These are phyloP conservation scores for Holotrichia oblita DNA, from an alignment of 1,140 invertebrate genomes.

Conservation along the genomic window DNA sequence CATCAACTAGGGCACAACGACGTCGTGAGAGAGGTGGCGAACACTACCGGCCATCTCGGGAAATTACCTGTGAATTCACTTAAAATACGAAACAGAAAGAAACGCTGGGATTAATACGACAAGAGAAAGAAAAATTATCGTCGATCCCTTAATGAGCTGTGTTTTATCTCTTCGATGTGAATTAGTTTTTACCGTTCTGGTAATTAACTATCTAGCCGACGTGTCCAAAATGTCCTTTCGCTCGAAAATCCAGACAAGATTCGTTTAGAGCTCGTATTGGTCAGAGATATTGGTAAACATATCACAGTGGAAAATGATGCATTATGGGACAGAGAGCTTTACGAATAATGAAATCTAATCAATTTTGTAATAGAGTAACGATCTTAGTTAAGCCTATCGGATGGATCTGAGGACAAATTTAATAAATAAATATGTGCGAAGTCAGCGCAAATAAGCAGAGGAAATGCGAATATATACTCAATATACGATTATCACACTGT, in stretches of 20 bases:
- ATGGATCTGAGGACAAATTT: no score
- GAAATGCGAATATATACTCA: no score
- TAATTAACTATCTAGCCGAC: background rate
- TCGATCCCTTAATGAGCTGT: background rate
- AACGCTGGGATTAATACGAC: background rate
- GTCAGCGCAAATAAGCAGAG: no score
- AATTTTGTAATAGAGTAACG: no score
- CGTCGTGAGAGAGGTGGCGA: background rate
- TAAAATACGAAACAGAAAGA: conserved; percentile 2
- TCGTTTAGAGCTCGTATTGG: background rate
- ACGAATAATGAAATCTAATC: no score
- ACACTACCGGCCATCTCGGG: background rate
- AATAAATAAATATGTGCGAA: no score
- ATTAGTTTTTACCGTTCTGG: background rate
- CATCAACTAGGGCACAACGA: background rate
- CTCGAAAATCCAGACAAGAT: conserved; percentile 4
- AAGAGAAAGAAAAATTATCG: background rate
- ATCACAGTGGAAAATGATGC: no score
- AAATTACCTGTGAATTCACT: conserved; percentile 9
- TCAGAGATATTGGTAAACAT: background rate
- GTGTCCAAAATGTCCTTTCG: background rate
- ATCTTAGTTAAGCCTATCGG: no score
- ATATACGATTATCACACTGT: no score
- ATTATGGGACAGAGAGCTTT: no score
- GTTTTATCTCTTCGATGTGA: background rate